A percentile compares a stretch with the other conserved stretches of the same genome.
phyloP scores from a whole-genome alignment of 2,113 vertebrate genomes.

The Lates calcarifer region DNA sequence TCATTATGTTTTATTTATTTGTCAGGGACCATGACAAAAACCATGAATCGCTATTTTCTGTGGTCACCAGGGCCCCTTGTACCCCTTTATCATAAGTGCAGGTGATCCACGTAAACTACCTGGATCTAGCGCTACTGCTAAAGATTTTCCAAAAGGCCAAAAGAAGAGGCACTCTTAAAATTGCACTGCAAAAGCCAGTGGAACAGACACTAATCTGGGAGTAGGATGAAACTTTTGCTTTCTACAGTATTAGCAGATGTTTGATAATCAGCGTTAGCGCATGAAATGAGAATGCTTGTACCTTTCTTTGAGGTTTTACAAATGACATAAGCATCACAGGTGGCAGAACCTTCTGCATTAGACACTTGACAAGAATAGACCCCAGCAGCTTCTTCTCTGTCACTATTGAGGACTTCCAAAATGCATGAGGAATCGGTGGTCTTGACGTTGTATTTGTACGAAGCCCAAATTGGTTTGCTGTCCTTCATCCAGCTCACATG shows the following conservation, averaged over 20 bases:
- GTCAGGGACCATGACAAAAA: too few species aligned
- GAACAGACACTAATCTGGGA: neutral
- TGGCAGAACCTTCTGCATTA: conserved; percentile 87
- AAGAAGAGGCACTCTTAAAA: neutral
- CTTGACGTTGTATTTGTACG: conserved; percentile 70
- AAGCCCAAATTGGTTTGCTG: conserved; percentile 86
- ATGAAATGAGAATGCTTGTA: conserved; percentile 7
- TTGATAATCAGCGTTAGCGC: neutral
- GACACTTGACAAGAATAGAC: conserved; percentile 90
- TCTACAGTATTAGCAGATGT: neutral
- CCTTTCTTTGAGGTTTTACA: conserved; percentile 36
- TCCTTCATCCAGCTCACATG: conserved; percentile 89
- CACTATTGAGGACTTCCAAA: conserved; percentile 85
- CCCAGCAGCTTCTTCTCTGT: conserved; percentile 85
- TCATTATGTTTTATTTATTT: too few species aligned
- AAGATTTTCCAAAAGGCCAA: too few species aligned
- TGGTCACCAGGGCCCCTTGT: too few species aligned
- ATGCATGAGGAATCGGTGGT: conserved; percentile 82
- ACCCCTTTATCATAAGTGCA: too few species aligned
- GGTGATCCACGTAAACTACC: too few species aligned
- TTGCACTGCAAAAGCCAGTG: neutral
- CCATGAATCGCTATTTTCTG: too few species aligned
- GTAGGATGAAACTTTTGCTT: neutral
- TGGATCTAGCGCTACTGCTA: too few species aligned
- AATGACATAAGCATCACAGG: conserved; percentile 81